Evolutionary conservation across 2,888 invertebrate genomes (phyloP), one percentile per base, ranked within the genome.

Genomic region (Ophion ventricosus): DNA sequence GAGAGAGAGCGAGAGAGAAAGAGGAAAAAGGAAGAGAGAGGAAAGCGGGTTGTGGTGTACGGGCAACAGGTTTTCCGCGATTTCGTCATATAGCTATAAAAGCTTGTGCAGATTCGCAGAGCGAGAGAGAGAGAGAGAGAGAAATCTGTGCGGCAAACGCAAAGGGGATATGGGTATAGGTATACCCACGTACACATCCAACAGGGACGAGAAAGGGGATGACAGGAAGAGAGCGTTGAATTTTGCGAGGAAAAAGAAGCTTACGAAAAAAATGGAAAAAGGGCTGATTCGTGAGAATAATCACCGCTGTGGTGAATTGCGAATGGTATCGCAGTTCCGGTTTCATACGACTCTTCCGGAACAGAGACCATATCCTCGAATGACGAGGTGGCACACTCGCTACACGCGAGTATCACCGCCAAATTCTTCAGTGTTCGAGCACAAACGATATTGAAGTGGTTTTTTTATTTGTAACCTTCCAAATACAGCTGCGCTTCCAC

Each of bases 1-100:
- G 56, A 70, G 70, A 57, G 56, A 80, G 66, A 23, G 73, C 35
- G 74, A 63, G 26, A 35, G 70, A 59, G 70, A 59, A 54, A 43
- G 54, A 75, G 56, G 49, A 40, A 49, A 43, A 49, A 26, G 20
- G 40, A 54, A 20, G 66, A 66, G 75, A 26, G 67, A 25, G 70
- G 43, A 40, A 70, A 76, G 61, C 72, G 20, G 67, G 35, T 61
- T 72, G 72, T 49, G 67, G 78, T 64, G 69, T 61, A 64, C 59
- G 69, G 87, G 87, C 87, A 87, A 87, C 87, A 87, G 87, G 87
- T 87, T 85, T 87, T 87, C 82, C 85, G 67, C 84, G 83, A 86
- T 83, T 85, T 86, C 78, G 78, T 73, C 63, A 57, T 49, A 80
- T 73, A 80, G 73, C 43, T 82, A 82, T 56, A 72, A 78, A 78